Conservation (phyloP, 2,113 vertebrate species). For the Aleadryas rufinucha region DNA sequence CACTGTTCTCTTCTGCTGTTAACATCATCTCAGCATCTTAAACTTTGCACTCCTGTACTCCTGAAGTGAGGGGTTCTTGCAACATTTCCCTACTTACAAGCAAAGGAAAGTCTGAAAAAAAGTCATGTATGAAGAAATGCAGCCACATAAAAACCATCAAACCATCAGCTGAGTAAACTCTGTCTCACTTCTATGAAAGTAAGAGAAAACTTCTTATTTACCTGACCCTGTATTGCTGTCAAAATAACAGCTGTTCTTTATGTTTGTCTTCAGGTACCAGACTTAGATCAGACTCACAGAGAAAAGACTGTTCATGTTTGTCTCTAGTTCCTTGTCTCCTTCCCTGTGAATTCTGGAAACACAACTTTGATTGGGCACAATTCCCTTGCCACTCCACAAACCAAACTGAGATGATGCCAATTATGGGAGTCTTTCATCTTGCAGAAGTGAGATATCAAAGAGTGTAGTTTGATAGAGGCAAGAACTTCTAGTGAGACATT, state of each 20-base stretch:
- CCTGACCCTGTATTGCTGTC: background rate
- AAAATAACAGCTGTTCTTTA: background rate
- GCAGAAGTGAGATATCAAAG: background rate
- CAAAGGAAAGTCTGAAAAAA: background rate
- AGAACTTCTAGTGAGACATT: background rate
- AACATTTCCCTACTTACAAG: background rate
- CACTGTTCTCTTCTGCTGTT: background rate
- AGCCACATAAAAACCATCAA: background rate
- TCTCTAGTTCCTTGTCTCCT: background rate
- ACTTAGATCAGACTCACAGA: background rate
- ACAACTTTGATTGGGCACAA: background rate
- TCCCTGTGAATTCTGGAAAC: background rate
- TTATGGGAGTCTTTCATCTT: background rate
- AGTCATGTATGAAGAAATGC: background rate
- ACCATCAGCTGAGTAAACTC: background rate
- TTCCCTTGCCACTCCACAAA: background rate
- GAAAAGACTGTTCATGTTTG: background rate
- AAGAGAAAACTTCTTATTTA: background rate
- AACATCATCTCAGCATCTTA: background rate
- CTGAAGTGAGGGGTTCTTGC: background rate
- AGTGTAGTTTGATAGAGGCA: background rate
- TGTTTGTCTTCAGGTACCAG: background rate
- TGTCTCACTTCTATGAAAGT: background rate
- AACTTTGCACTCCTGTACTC: background rate
- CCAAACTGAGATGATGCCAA: background rate